Base-by-base conservation (phyloP, 1,140 invertebrate species). In the Plodia interpunctella region DNA sequence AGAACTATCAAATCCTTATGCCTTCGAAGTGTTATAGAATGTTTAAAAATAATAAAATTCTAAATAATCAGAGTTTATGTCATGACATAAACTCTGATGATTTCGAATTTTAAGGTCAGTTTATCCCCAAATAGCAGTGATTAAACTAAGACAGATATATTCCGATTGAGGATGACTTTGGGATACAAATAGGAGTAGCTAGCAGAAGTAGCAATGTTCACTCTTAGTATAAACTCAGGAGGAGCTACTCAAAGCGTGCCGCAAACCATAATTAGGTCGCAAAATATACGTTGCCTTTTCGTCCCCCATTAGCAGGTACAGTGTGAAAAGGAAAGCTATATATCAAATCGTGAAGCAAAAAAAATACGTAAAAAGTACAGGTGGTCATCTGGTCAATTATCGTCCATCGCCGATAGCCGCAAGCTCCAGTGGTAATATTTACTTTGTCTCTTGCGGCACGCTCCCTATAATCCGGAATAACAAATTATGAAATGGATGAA, bases 401-500 rank as follows among this genome's bases (percentile, higher is more conserved):
- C 59, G 63, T 55, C 63, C 66, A 60, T 72, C 63, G 66, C 61
- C 66, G 66, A 61, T 68, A 6, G 64, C 59, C 70, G 63, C 60
- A 65, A 63, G 66, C 62, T 65, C 19, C 57, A 28, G 49, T 56
- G 72, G 60, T 79, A 71, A 78, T 88, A 77, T 87, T 88, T 86
- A 83, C 83, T 88, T 85, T 88, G 80, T 88, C 75, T 74, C 70
- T 63, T 73, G 75, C 82, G 76, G 80, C 80, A 80, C 86, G 74
- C 70, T 81, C 78, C 72, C 72, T 74, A 71, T 80, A 81, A 83
- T 87, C 73, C 80, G 62, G 80, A 87, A 86, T 80, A 88, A 88
- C 85, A 88, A 87, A 88, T 88, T 88, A 88, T 80, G 74, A 80
- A 87, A 81, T 75, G 77, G 70, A 86, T 79, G 78, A 88, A 88